Evolutionary conservation across 2,888 invertebrate species (phyloP).

Genomic region (Drosophila cracens): DNA sequence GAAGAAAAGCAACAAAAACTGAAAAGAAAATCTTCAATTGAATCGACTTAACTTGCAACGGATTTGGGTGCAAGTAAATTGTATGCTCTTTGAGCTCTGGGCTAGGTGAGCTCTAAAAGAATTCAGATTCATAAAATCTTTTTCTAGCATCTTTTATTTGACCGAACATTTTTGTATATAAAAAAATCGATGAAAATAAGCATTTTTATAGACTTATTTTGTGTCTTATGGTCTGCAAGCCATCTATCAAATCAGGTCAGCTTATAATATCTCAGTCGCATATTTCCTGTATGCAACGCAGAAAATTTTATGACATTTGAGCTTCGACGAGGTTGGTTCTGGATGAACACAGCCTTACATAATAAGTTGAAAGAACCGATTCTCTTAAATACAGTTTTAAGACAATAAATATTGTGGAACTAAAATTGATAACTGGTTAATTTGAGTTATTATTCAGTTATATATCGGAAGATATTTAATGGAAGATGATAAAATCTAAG

Average conservation of each 20-base stretch:
- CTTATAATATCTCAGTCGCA: not conserved
- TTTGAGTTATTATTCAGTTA: not conserved
- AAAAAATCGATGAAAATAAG: not conserved
- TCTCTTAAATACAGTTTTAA: not conserved
- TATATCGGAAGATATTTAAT: not conserved
- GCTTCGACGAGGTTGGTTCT: conserved; percentile 20
- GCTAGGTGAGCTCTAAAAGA: not conserved
- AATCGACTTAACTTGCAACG: conserved; percentile 11
- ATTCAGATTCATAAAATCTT: not conserved
- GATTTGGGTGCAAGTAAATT: conserved; percentile 26
- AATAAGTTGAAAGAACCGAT: not conserved
- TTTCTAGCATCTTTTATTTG: not conserved
- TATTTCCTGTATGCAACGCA: conserved; percentile 27
- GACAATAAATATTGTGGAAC: not conserved
- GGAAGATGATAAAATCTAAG: not conserved
- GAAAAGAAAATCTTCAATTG: conserved; percentile 39
- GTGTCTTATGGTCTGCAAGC: not conserved
- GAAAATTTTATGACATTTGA: conserved; percentile 8
- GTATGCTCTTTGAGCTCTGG: not conserved
- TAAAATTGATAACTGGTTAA: not conserved
- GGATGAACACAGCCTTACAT: not conserved
- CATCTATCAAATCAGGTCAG: not conserved
- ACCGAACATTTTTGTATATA: not conserved
- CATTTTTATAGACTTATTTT: not conserved
- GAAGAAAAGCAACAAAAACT: not conserved